Evolutionary conservation across 2,888 invertebrate genomes (phyloP), one percentile per base, ranked within the genome.

Genomic region (Thecophora atra): DNA sequence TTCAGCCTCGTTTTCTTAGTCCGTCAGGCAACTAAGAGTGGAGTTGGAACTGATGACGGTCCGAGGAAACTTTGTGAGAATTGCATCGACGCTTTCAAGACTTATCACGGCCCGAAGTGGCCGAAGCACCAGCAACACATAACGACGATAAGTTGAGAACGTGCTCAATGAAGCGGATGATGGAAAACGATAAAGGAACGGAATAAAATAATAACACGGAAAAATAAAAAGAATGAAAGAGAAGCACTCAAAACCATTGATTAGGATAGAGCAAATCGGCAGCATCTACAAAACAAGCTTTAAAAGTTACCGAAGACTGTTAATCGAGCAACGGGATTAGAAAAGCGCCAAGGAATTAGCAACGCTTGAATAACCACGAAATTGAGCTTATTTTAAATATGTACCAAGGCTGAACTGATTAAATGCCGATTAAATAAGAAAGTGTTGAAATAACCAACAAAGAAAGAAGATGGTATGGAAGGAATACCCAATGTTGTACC

Each of bases 141-240:
- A 15, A 64, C 15, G 64, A 26, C 58, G 68, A 69, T 58, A 28
- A 47, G 47, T 8, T 44, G 60, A 17, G 44, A 58, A 69, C 58
- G 60, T 69, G 68, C 42, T 42, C 68, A 69, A 47, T 68, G 68
- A 28, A 60, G 58, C 66, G 17, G 30, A 52, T 52, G 30, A 52
- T 58, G 26, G 56, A 56, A 56, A 37, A n/a, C 19, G 26, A 56
- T 56, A 21, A 26, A 58, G 24, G 26, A 64, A 47, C 11, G 11
- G 37, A 37, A 37, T 37, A 37, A 37, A 37, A 37, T 37, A 64
- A 47, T 51, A 17, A 44, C 5, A 47, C 21, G 47, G 13, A 42
- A 47, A 17, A 8, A 42, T 17, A 26, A n/a, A 51, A 19, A 8
- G 26, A 47, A 15, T 1, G 15, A 51, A 24, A 65, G 28, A 3